Evolutionary conservation across 2,888 invertebrate species (phyloP).

Genomic region (Calliopum simillimum): DNA sequence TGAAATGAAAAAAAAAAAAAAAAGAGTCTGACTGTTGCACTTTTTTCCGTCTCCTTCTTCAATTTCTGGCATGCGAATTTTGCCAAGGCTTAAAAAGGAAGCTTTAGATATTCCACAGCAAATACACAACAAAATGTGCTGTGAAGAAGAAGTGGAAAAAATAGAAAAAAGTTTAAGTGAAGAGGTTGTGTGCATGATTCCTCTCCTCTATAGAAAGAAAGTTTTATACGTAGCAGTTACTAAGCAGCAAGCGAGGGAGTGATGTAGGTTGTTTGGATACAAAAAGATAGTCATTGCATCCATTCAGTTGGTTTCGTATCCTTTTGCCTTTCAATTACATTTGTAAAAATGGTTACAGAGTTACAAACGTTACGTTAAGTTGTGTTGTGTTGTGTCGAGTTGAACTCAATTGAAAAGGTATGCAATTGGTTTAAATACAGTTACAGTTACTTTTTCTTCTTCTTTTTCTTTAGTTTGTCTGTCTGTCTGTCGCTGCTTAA

Average conservation of each 20-base stretch:
- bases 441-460: constrained; percentile 1
- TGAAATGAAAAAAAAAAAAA: too few species aligned
- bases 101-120: too few species aligned
- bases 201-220: too few species aligned
- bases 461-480: background rate
- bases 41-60: background rate
- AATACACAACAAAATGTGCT: too few species aligned
- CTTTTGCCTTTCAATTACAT: constrained; percentile 17
- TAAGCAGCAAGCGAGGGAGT: background rate
- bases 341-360: too few species aligned
- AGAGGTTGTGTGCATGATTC: background rate
- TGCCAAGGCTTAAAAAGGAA: background rate
- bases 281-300: background rate
- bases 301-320: constrained; percentile 2
- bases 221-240: too few species aligned
- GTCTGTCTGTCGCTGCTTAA: background rate
- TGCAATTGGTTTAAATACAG: background rate
- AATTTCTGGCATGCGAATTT: background rate
- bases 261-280: too few species aligned
- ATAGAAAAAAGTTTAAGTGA: constrained; percentile 22
- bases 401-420: too few species aligned
- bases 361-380: too few species aligned
- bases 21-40: constrained; percentile 19
- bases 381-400: too few species aligned
- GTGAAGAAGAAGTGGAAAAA: too few species aligned